These are phyloP conservation scores for Hypercompe scribonia DNA, from an alignment of 2,888 invertebrate genomes.

Conservation along the genomic window DNA sequence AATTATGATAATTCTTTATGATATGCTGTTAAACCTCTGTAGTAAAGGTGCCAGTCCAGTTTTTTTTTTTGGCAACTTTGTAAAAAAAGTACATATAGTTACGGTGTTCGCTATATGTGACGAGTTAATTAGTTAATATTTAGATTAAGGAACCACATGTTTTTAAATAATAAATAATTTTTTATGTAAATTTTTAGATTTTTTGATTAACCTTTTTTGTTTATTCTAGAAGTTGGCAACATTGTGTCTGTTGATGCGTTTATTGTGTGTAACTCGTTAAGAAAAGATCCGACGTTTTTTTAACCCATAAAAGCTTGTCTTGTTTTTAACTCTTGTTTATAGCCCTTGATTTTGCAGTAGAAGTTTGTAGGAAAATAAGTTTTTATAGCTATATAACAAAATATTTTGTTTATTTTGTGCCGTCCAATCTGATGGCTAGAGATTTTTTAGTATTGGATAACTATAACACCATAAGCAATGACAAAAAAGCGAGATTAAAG, in stretches of 20 bases:
- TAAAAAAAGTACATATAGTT: slow-evolving; percentile 12
- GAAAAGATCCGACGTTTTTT: not conserved
- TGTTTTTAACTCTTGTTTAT: not conserved
- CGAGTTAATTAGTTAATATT: slow-evolving; percentile 44
- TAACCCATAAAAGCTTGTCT: not conserved
- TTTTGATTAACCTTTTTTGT: slow-evolving; percentile 19
- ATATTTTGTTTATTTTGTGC: not conserved
- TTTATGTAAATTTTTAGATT: slow-evolving; percentile 21
- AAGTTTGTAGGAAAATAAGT: not conserved
- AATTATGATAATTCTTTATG: not conserved
- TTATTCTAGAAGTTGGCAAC: slow-evolving; percentile 1
- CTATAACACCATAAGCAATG: not conserved
- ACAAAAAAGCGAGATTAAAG: not conserved
- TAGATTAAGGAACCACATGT: slow-evolving; percentile 33
- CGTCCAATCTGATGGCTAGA: no score
- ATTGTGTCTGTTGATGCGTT: slow-evolving; percentile 5
- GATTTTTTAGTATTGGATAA: no score
- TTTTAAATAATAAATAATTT: slow-evolving; percentile 32
- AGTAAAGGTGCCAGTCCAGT: slow-evolving; percentile 4
- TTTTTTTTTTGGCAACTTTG: slow-evolving; percentile 16
- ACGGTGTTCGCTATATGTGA: slow-evolving; percentile 38
- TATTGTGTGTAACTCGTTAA: not conserved
- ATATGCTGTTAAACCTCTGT: slow-evolving; percentile 19
- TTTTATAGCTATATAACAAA: not conserved
- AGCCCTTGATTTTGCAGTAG: not conserved